These are phyloP conservation scores for Entelurus aequoreus DNA, from an alignment of 2,113 vertebrate species.

Conservation along the genomic window DNA sequence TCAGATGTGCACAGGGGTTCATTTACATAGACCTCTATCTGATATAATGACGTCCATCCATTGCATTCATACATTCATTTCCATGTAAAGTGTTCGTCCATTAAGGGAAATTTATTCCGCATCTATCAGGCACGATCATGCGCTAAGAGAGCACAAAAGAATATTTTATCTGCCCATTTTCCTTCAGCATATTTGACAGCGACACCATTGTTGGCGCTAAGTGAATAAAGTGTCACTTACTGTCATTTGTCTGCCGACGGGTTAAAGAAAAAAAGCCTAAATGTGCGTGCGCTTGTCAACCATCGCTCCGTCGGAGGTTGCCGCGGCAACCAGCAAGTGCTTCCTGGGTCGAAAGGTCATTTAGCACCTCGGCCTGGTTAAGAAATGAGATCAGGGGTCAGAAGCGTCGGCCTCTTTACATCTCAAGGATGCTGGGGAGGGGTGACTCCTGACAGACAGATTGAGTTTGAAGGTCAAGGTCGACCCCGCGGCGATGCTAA, in stretches of 20 bases:
- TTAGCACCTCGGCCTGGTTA: constrained; percentile 76
- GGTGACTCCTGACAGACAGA: constrained; percentile 71
- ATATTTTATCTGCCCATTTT: constrained; percentile 50
- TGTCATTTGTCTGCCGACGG: constrained; percentile 26
- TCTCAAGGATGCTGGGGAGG: constrained; percentile 67
- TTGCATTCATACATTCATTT: constrained; percentile 68
- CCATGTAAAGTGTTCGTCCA: constrained; percentile 69
- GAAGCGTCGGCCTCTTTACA: constrained; percentile 75
- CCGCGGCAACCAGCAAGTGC: constrained; percentile 72
- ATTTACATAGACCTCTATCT: constrained; percentile 68
- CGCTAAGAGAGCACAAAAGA: constrained; percentile 54
- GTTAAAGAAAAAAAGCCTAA: constrained; percentile 33
- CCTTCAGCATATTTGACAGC: constrained; percentile 19
- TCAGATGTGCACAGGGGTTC: constrained; percentile 55
- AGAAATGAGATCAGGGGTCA: constrained; percentile 79
- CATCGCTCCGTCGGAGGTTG: constrained; percentile 69
- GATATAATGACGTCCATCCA: constrained; percentile 66
- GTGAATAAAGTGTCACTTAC: constrained; percentile 20
- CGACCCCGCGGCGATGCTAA: constrained; percentile 67
- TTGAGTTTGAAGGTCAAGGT: constrained; percentile 81
- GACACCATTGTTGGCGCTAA: constrained; percentile 16
- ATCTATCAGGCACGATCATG: constrained; percentile 59
- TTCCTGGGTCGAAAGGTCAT: constrained; percentile 77
- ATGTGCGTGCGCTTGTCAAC: constrained; percentile 64
- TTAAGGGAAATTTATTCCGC: constrained; percentile 70